Evolutionary conservation across 2,888 invertebrate species (phyloP), one percentile per base, ranked within the genome.

Genomic region (Cyaniris semiargus): DNA sequence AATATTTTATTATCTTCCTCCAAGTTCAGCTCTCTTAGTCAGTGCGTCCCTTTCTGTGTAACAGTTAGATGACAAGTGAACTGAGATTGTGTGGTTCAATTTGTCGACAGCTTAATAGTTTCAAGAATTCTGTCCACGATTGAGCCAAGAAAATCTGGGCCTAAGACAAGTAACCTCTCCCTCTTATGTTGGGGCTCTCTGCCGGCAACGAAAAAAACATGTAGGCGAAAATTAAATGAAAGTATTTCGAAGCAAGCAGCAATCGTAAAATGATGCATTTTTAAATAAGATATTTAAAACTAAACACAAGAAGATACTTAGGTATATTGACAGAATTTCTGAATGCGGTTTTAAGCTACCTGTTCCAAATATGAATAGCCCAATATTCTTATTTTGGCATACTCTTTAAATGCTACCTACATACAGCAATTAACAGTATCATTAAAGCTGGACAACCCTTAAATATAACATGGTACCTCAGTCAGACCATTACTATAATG

Each of bases 401-500:
- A 58, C 58, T 58, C 8, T 58, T 58, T 2, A 58, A 7, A 58
- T 21, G 53, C n/a, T n/a, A n/a, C n/a, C n/a, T n/a, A n/a, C 21
- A 27, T 1, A 6, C 60, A 66, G 0, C 1, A 23, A 66, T 23
- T 15, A 66, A 66, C 60, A 27, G 23, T 66, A 27, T 66, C 13
- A 58, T 58, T 58, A 58, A 66, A 23, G 1, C 60, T 21, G 60
- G 60, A 66, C 23, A 66, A 23, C 60, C 60, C 23, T 23, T 23
- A 13, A 66, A 66, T 3, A 72, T 34, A 38, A 72, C 13, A 44
- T 21, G 8, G 7, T 72, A 15, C 72, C 48, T 44, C 44, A 48
- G 48, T 21, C 23, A 23, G 10, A 72, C 23, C 72, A 72, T 72
- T 72, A 72, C 44, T 23, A 18, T 72, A 48, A 72, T 72, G 48